Base-by-base conservation (phyloP, 2,888 invertebrate species). In the Chrysolina oricalcia region DNA sequence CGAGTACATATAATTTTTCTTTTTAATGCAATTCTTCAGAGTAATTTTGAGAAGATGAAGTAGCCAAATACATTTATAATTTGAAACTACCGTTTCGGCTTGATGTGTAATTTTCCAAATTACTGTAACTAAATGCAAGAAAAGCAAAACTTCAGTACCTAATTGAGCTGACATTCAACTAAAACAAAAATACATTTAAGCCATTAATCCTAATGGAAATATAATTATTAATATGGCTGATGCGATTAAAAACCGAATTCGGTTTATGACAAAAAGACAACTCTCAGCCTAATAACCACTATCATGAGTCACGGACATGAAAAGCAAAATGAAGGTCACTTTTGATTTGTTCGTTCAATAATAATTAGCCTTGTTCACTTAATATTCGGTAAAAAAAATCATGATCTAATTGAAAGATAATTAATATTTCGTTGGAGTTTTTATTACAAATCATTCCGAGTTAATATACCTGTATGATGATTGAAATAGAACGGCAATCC, bases 161-260 rank as follows among this genome's bases (percentile, higher is more conserved):
- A 81, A 81, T 82, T 78, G 75, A 73, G 73, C 76, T 73, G 80
- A 74, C 80, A 83, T 81, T 82, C 81, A 79, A 81, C 80, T 80
- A 77, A 81, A 82, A 82, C 81, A 82, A 53, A 81, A 82, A 81
- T 81, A 81, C 80, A 82, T 80, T 82, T 81, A 82, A 81, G 78
- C 80, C 83, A 82, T 83, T 82, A 83, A 82, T 83, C 80, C 82
- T 82, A 82, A 83, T 83, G 83, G 77, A 75, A 81, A 73, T 82
- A 82, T 83, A 83, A 83, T 83, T 80, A 78, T 78, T 71, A 71
- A 77, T 79, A 78, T 74, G 64, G 73, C 64, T 72, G 75, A 64
- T 68, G 69, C 72, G 75, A 80, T 80, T 79, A 80, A 79, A 81
- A 78, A 77, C 73, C 66, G 77, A 81, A 81, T 82, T 79, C 66